Base-by-base conservation (phyloP, 2,797 vertebrate species). In the Onychomys leucogaster region DNA sequence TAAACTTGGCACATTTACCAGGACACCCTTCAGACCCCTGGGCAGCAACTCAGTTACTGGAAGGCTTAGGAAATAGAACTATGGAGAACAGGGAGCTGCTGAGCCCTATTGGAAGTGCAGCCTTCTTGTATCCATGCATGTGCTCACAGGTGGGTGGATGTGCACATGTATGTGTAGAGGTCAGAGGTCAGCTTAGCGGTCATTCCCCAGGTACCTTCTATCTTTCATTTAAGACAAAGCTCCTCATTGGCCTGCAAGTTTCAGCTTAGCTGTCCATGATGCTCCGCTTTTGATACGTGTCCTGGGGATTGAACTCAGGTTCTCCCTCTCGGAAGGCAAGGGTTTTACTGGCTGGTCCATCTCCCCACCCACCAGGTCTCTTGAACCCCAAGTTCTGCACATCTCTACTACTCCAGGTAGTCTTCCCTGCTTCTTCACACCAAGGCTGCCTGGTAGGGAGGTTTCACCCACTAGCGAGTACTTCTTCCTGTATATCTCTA, bases 401-500 rank as follows among this genome's bases (percentile, higher is more conserved):
- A 32, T 41, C 57, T 34, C 5, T 61, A 27, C 23, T 21, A 34
- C 17, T 29, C 43, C 25, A n/a, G 10, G 7, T 32, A 14, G 2
- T 49, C 59, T 23, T 75, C 32, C 19, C 65, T 73, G 57, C 21
- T 43, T 57, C 43, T 75, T 59, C 76, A 89, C 13, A 21, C 29
- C 11, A 29, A 25, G 49, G 5, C 23, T 57, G 27, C 17, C 11
- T 29, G 27, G 77, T 25, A 41, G 61, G 12, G 69, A 52, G 55
- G 32, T 29, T 71, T 59, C 4, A n/a, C 87, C 75, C 61, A 9
- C 27, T 27, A 49, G 29, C 76, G 46, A 17, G 37, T 71, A 41
- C 37, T 84, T 63, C 90, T 23, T 89, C 85, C 90, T 52, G 21
- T 88, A 43, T 96, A 94, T 91, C 81, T 97, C 81, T 97, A 1